Conservation (phyloP, 2,113 vertebrate species). For the Fulmarus glacialis region DNA sequence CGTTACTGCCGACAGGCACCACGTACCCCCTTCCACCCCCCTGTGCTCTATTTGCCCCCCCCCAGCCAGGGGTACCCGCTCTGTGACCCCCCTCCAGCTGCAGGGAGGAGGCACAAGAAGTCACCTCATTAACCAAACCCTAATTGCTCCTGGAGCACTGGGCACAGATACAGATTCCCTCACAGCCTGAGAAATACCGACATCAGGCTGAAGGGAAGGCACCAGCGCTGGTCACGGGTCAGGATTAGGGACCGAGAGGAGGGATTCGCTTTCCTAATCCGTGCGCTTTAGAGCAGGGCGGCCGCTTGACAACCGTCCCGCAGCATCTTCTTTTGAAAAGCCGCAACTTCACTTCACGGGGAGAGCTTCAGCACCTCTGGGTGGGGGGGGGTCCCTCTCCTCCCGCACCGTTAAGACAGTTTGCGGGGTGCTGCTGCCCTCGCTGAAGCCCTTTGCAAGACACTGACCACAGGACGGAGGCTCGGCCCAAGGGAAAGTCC, state of each 20-base stretch:
- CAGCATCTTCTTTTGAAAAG: not conserved
- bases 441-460: not conserved
- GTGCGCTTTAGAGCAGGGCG: accelerated
- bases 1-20: not conserved
- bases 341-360: not conserved
- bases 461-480: accelerated
- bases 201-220: too few species aligned
- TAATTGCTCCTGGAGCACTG: too few species aligned
- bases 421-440: not conserved
- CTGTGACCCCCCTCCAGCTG: too few species aligned
- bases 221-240: accelerated
- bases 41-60: too few species aligned
- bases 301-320: not conserved
- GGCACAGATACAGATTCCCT: not conserved
- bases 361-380: not conserved
- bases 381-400: not conserved
- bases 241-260: not conserved
- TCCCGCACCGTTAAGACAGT: accelerated
- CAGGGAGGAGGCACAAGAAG: too few species aligned
- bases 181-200: accelerated
- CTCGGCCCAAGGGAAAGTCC: not conserved
- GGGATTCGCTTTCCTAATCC: too few species aligned
- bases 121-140: not conserved
- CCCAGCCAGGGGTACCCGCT: not conserved
- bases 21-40: not conserved